Conservation (phyloP, 2,888 invertebrate species). For the Lepidochitona cinerea region DNA sequence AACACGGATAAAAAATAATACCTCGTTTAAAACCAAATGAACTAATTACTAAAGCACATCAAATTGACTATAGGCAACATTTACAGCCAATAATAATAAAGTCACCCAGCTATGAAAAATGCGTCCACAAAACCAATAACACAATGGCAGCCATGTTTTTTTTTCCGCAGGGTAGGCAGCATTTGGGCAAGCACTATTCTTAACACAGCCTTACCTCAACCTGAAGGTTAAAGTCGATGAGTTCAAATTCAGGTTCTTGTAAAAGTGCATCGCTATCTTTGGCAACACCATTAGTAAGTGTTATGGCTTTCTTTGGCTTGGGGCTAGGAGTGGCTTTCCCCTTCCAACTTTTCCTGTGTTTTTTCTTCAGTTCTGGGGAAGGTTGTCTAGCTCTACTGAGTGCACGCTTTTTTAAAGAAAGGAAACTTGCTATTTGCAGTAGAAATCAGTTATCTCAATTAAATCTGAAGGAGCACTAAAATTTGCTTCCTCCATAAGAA, state of each 20-base stretch:
- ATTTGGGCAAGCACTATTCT: too few species aligned
- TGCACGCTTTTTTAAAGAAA: slow-evolving; percentile 41
- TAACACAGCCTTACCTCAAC: slow-evolving; percentile 32
- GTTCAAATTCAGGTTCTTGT: slow-evolving; percentile 53
- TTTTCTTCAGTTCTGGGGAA: slow-evolving; percentile 32
- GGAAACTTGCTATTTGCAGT: background rate
- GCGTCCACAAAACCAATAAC: too few species aligned
- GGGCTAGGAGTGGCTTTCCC: slow-evolving; percentile 35
- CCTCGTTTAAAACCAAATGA: too few species aligned
- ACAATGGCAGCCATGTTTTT: too few species aligned
- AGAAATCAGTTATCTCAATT: background rate
- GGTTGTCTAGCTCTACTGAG: slow-evolving; percentile 57
- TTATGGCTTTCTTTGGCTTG: slow-evolving; percentile 35
- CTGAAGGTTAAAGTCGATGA: slow-evolving; percentile 34
- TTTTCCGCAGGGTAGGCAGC: too few species aligned
- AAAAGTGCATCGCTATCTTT: slow-evolving; percentile 48
- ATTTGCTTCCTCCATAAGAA: background rate
- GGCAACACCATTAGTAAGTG: slow-evolving; percentile 44
- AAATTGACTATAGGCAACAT: too few species aligned
- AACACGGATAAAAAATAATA: too few species aligned
- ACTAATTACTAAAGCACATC: too few species aligned
- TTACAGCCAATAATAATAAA: too few species aligned
- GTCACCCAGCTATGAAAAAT: too few species aligned
- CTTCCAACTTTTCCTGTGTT: slow-evolving; percentile 35
- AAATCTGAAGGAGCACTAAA: background rate